Conservation (phyloP, 2,113 vertebrate genomes). For the Cyrtonyx montezumae region DNA sequence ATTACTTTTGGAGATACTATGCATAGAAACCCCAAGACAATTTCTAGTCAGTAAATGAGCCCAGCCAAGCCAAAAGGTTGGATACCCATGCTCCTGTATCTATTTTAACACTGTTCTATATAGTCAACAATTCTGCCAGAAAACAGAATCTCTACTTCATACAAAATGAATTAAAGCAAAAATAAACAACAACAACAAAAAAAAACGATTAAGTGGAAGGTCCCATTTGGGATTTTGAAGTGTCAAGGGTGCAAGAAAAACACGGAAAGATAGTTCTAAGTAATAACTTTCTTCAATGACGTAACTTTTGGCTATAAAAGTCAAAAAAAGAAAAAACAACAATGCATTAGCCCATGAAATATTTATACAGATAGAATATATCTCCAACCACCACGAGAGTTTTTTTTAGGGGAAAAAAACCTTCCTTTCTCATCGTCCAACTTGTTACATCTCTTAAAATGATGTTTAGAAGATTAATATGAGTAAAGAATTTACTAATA, state of each 20-base stretch:
- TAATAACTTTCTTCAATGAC: no score
- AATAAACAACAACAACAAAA: not conserved
- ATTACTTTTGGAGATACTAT: no score
- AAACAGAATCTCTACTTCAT: not conserved
- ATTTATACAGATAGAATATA: not conserved
- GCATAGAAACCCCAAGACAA: no score
- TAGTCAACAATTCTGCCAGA: not conserved
- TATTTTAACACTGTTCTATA: not conserved
- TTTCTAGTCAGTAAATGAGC: no score
- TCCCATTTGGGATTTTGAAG: not conserved
- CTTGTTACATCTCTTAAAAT: not conserved
- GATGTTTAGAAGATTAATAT: not conserved
- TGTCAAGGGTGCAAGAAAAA: not conserved
- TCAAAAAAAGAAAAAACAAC: not conserved
- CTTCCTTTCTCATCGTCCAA: not conserved
- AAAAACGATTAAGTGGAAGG: not conserved
- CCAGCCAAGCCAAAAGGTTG: no score
- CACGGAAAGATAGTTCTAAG: not conserved
- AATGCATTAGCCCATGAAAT: not conserved
- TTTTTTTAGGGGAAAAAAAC: not conserved
- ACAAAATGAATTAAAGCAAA: not conserved
- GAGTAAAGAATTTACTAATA: not conserved
- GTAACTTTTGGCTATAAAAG: not conserved
- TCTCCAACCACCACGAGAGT: not conserved
- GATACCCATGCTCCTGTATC: not conserved